Conservation (phyloP, 2,888 invertebrate species). For the Anaspis maculata region DNA sequence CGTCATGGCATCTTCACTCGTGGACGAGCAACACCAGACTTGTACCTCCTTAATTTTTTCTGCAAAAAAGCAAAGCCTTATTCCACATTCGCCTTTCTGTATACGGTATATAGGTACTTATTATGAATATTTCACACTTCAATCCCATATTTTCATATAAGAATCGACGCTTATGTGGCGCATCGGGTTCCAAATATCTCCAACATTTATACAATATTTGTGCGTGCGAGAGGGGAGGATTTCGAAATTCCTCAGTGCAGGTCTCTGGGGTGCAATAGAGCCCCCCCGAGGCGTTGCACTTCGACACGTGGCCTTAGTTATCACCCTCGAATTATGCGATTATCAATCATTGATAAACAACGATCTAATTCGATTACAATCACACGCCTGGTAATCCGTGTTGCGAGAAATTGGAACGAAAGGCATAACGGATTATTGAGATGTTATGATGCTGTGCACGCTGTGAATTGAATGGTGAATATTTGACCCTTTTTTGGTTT, state of each 20-base stretch:
- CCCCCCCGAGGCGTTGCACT: constrained; percentile 16
- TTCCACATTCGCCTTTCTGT: too few relatives aligned
- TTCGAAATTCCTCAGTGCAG: constrained; percentile 8
- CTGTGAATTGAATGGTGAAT: too few relatives aligned
- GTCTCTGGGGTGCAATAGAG: constrained; percentile 28
- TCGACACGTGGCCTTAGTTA: constrained; percentile 33
- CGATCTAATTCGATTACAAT: constrained; percentile 33
- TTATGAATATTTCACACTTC: constrained; percentile 6
- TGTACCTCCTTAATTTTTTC: constrained; percentile 27
- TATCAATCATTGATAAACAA: constrained; percentile 40
- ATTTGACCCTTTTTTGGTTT: too few relatives aligned
- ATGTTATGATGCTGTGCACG: too few relatives aligned
- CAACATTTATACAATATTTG: background rate
- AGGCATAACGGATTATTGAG: too few relatives aligned
- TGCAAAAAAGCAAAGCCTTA: too few relatives aligned
- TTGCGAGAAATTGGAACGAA: constrained; percentile 8
- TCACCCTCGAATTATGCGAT: constrained; percentile 29
- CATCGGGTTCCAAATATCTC: too few relatives aligned
- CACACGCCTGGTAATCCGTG: constrained; percentile 7
- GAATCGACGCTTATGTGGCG: constrained; percentile 1
- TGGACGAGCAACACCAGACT: constrained; percentile 21
- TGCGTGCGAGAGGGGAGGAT: constrained; percentile 1
- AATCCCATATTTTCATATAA: constrained; percentile 5
- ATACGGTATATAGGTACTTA: too few relatives aligned
- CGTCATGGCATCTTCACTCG: constrained; percentile 30